Conservation (phyloP, 2,888 invertebrate genomes). For the Xestobium rufovillosum region DNA sequence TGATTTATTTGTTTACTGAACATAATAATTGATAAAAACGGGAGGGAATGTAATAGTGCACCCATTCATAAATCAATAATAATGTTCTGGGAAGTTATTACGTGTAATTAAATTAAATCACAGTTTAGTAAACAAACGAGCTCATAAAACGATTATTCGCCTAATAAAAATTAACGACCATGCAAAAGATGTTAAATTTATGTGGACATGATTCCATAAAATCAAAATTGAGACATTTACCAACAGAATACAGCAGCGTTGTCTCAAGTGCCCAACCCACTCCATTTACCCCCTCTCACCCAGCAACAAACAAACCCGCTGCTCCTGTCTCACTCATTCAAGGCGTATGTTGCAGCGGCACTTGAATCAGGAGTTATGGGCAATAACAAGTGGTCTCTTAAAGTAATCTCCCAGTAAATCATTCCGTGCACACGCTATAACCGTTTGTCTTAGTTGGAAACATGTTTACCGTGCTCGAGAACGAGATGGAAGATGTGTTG, state of each 20-base stretch:
- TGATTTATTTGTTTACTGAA: too few relatives aligned
- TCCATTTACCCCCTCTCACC: conserved; percentile 14
- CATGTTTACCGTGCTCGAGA: conserved; percentile 21
- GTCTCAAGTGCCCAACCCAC: conserved; percentile 17
- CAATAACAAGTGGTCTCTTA: conserved; percentile 46
- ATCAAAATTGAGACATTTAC: conserved; percentile 30
- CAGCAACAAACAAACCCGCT: conserved; percentile 2
- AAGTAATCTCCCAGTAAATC: conserved; percentile 44
- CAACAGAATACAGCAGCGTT: conserved; percentile 22
- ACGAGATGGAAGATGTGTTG: conserved; percentile 25
- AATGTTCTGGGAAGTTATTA: too few relatives aligned
- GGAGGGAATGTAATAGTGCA: too few relatives aligned
- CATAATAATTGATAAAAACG: too few relatives aligned
- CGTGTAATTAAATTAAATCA: too few relatives aligned
- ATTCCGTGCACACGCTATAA: conserved; percentile 38
- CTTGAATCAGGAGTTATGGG: conserved; percentile 44
- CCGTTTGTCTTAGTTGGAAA: conserved; percentile 32
- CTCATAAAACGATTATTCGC: not conserved
- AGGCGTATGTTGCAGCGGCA: conserved; percentile 35
- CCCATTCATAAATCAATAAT: too few relatives aligned
- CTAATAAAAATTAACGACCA: conserved; percentile 11
- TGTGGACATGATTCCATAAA: conserved; percentile 17
- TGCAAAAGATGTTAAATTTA: conserved; percentile 13
- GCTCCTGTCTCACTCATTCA: conserved; percentile 18
- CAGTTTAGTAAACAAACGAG: not conserved